phyloP scores from a whole-genome alignment of 2,888 invertebrate species.

The Meiosimyza platycephala region DNA sequence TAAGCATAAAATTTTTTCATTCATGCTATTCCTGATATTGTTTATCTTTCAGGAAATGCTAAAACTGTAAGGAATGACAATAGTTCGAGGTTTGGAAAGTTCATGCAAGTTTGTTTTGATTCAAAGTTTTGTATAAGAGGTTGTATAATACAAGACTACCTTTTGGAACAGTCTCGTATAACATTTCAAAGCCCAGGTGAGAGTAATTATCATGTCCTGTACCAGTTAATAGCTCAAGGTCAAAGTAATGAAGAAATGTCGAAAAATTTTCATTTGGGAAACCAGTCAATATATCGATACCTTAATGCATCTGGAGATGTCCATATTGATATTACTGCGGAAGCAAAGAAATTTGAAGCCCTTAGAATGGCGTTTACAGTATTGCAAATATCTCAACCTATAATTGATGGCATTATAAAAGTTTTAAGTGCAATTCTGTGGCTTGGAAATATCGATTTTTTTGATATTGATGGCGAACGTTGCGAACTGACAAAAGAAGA shows the following conservation, averaged over 20 bases:
- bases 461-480: conserved; percentile 88
- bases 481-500: conserved; percentile 80
- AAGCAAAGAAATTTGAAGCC: conserved; percentile 82
- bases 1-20: background rate
- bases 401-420: conserved; percentile 90
- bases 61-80: conserved; percentile 94
- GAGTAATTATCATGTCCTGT: conserved; percentile 92
- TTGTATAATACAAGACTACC: conserved; percentile 90
- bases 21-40: background rate
- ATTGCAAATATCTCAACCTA: conserved; percentile 84
- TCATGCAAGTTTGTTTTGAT: conserved; percentile 94
- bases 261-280: conserved; percentile 77
- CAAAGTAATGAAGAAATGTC: conserved; percentile 82
- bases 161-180: conserved; percentile 89
- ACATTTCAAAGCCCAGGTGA: conserved; percentile 90
- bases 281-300: conserved; percentile 84
- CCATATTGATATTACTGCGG: conserved; percentile 74
- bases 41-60: conserved; percentile 79
- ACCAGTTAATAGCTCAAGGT: conserved; percentile 89
- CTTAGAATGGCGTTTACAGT: conserved; percentile 89
- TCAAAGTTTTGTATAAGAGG: conserved; percentile 89
- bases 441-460: conserved; percentile 88
- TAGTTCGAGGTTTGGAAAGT: conserved; percentile 94
- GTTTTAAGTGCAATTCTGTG: conserved; percentile 89
- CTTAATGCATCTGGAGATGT: conserved; percentile 83